Base-by-base conservation (phyloP, 2,113 vertebrate genomes). In the Carollia perspicillata region DNA sequence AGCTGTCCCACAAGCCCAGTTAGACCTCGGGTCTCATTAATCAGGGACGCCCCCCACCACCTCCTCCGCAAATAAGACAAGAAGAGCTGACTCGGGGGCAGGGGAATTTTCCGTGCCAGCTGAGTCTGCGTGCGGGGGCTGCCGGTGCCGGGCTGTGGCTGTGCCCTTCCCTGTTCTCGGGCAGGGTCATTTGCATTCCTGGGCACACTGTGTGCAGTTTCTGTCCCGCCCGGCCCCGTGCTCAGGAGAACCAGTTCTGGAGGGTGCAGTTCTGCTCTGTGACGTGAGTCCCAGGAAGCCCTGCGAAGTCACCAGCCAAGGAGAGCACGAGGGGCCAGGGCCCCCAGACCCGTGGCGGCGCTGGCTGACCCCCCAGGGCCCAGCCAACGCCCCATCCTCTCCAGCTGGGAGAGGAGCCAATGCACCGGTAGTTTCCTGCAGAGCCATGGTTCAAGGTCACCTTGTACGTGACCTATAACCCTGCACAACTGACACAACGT, bases 181-280 rank as follows among this genome's bases (percentile, higher is more conserved):
- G 13, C 28, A 5, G 18, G 18, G 71, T 68, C 60, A 63, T 95
- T 93, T 92, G 90, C 94, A 92, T 71, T 77, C 84, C 79, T 86
- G 65, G 68, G 90, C 17, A 92, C 93, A 90, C 90, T n/a, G 63
- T 87, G 95, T 93, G 74, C 90, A 6, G 63, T 55, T 78, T 83
- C 84, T 44, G 89, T 44, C 55, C 87, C 3, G 3, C 55, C 81
- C 12, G 0, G 35, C 89, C 49, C 66, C 75, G 66, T 4, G 8
- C 35, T 42, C n/a, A 2, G 60, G 37, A 86, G 74, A 86, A 84
- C 85, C 55, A 49, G 81, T 81, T 89, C 66, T 0, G 1, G 23
- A 65, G 95, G 95, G 83, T 65, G 90, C 3, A 53, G 77, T 53
- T 66, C 79, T 77, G 66, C 40, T 63, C 68, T 86, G 35, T 42